Evolutionary conservation across 2,797 vertebrate species (phyloP).

Genomic region (Spatula clypeata): DNA sequence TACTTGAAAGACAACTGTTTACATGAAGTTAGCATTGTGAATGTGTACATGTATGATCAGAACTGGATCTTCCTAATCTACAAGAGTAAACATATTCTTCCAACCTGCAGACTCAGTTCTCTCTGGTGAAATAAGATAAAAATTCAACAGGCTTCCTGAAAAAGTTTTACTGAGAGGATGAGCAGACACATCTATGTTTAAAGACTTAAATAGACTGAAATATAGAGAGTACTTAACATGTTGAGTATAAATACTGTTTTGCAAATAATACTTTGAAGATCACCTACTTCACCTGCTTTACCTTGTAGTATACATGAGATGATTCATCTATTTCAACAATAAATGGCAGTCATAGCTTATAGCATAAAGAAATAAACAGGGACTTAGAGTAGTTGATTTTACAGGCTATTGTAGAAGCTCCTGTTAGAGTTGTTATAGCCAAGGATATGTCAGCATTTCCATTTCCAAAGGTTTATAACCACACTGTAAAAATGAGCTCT

Average conservation of each 20-base stretch:
- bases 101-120: background rate
- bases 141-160: background rate
- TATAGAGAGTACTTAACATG: background rate
- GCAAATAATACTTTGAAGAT: background rate
- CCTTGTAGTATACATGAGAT: background rate
- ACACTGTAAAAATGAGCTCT: constrained; percentile 9
- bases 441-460: constrained; percentile 15
- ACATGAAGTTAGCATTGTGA: background rate
- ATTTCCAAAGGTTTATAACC: constrained; percentile 44
- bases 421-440: background rate
- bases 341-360: background rate
- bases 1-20: background rate
- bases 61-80: background rate
- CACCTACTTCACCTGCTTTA: background rate
- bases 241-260: background rate
- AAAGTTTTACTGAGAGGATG: background rate
- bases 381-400: background rate
- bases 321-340: background rate
- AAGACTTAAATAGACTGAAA: constrained; percentile 1
- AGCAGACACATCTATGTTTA: background rate
- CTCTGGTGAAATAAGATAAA: background rate
- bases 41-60: background rate
- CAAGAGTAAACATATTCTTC: background rate
- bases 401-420: background rate
- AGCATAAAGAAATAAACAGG: background rate